These are phyloP conservation scores for Mungos mungo DNA, from an alignment of 2,113 vertebrate genomes.

Conservation along the genomic window DNA sequence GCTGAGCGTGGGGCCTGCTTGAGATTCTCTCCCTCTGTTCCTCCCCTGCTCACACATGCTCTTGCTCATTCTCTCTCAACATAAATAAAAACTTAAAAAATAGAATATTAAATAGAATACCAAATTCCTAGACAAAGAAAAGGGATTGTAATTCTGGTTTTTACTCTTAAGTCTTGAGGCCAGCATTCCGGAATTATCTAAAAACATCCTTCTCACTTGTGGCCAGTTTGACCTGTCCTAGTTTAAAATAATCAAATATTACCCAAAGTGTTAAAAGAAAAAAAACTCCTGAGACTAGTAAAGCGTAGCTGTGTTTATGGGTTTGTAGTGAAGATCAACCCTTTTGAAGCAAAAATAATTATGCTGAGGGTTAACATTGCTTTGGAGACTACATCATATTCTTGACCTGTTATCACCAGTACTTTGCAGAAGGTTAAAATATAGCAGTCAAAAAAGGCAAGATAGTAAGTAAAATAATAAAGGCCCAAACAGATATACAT, in stretches of 20 bases:
- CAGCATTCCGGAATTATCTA: neutral
- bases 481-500: neutral
- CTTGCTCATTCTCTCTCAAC: too few species aligned
- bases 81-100: too few species aligned
- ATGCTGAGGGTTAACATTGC: slow-evolving; percentile 44
- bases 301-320: neutral
- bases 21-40: too few species aligned
- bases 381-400: neutral
- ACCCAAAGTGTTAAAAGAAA: neutral
- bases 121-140: neutral
- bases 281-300: neutral
- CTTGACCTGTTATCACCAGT: neutral
- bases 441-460: neutral
- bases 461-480: neutral
- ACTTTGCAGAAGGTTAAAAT: neutral
- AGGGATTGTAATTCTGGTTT: neutral
- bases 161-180: neutral
- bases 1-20: too few species aligned
- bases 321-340: neutral
- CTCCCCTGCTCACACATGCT: too few species aligned
- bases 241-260: neutral
- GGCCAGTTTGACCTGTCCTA: neutral
- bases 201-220: neutral
- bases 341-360: slow-evolving; percentile 34
- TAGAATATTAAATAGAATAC: neutral